A percentile compares a stretch with the other conserved stretches of the same genome.
phyloP scores from a whole-genome alignment of 2,888 invertebrate genomes.

The Notodonta ziczac region DNA sequence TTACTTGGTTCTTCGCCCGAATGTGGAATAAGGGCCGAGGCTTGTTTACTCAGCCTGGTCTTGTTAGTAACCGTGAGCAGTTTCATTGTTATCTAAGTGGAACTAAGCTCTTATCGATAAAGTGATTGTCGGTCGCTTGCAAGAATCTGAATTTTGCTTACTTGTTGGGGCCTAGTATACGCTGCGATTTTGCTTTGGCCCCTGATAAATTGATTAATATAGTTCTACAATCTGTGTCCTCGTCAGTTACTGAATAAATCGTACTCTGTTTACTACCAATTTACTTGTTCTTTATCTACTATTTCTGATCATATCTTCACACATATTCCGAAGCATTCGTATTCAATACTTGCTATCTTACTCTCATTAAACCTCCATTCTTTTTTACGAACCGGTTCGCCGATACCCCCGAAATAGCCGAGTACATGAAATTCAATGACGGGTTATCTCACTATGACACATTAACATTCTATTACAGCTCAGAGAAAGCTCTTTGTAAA shows the following conservation, averaged over 20 bases:
- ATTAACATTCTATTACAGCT: slow-evolving; percentile 38
- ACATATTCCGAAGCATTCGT: slow-evolving; percentile 15
- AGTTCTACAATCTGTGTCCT: too few relatives aligned
- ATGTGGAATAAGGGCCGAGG: slow-evolving; percentile 12
- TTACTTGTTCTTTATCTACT: neutral
- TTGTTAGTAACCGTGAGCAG: slow-evolving; percentile 27
- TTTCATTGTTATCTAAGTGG: too few relatives aligned
- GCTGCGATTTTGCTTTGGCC: too few relatives aligned
- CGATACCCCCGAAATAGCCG: slow-evolving; percentile 16
- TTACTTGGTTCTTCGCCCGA: slow-evolving; percentile 23
- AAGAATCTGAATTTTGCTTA: too few relatives aligned
- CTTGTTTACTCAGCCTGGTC: slow-evolving; percentile 19
- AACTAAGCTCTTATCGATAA: neutral
- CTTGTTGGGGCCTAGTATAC: too few relatives aligned
- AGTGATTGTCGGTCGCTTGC: too few relatives aligned
- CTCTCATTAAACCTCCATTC: slow-evolving; percentile 5
- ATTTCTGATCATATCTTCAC: slow-evolving; percentile 7
- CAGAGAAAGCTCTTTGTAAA: slow-evolving; percentile 38
- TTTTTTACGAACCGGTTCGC: slow-evolving; percentile 11
- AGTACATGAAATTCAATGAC: slow-evolving; percentile 34
- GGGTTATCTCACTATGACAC: slow-evolving; percentile 16
- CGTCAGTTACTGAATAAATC: too few relatives aligned
- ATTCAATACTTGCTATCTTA: neutral
- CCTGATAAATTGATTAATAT: too few relatives aligned
- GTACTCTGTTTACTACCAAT: neutral